Percentiles rank a stretch among this genome's conserved stretches.
Evolutionary conservation across 2,113 vertebrate genomes (phyloP).

Genomic region (Sinocyclocheilus anophthalmus): DNA sequence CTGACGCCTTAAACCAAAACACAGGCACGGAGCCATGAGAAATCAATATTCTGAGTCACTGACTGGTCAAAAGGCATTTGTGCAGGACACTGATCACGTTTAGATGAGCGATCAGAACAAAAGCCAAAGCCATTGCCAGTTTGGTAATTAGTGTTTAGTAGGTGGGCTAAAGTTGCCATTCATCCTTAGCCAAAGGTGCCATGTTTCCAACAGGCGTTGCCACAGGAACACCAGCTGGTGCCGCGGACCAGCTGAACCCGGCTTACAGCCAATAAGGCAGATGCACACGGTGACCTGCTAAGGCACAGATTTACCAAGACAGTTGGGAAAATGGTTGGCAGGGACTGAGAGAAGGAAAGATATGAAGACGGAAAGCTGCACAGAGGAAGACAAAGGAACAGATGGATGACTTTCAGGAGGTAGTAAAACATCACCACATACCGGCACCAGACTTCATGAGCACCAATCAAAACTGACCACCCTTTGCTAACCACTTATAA

Average conservation of each 20-base stretch:
- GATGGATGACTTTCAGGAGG: conserved; percentile 14
- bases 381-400: conserved; percentile 26
- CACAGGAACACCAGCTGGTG: conserved; percentile 69
- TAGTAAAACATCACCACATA: conserved; percentile 27
- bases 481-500: conserved; percentile 11
- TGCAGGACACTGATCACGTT: conserved; percentile 31
- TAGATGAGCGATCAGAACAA: conserved; percentile 38
- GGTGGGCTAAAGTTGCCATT: conserved; percentile 61
- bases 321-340: conserved; percentile 65
- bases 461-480: conserved; percentile 3
- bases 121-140: conserved; percentile 44
- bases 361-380: neutral
- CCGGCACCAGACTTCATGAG: neutral
- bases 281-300: conserved; percentile 71
- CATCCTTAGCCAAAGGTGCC: conserved; percentile 64
- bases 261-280: conserved; percentile 59
- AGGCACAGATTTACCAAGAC: conserved; percentile 65
- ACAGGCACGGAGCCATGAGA: conserved; percentile 38
- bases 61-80: conserved; percentile 52
- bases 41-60: conserved; percentile 49
- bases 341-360: conserved; percentile 44
- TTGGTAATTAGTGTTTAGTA: conserved; percentile 59
- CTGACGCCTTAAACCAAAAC: conserved; percentile 34
- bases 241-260: conserved; percentile 65
- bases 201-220: conserved; percentile 63